Evolutionary conservation across 2,888 invertebrate genomes (phyloP).

Genomic region (Argyresthia albistria): DNA sequence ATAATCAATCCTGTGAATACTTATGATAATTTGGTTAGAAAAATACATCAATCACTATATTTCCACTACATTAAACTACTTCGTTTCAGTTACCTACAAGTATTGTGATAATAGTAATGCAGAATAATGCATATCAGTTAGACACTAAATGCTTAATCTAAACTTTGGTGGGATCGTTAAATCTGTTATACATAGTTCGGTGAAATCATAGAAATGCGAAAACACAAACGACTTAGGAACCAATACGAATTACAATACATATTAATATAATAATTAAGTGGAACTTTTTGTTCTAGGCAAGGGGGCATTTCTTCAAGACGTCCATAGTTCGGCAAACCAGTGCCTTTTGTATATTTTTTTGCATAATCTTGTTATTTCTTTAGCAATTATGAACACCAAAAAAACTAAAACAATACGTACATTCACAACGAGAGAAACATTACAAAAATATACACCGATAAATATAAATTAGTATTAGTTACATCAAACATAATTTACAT

Average conservation of each 20-base stretch:
- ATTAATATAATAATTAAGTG: conserved; percentile 1
- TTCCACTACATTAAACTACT: conserved; percentile 22
- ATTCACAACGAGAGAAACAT: conserved; percentile 42
- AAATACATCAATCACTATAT: conserved; percentile 31
- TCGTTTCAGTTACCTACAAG: conserved; percentile 21
- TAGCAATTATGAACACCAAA: background rate
- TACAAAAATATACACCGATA: conserved; percentile 61
- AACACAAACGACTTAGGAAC: background rate
- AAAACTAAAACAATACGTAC: conserved; percentile 18
- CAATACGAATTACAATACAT: background rate
- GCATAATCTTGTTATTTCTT: background rate
- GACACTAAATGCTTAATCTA: conserved; percentile 60
- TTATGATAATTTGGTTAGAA: conserved; percentile 22
- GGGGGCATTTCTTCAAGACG: conserved; percentile 3
- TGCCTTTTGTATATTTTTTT: conserved; percentile 8
- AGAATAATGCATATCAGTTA: conserved; percentile 24
- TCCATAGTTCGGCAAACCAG: conserved; percentile 10
- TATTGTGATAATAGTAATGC: conserved; percentile 8
- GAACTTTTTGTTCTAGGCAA: conserved; percentile 5
- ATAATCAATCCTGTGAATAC: conserved; percentile 7
- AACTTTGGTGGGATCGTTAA: conserved; percentile 68
- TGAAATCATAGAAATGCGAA: conserved; percentile 18
- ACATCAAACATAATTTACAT: conserved; percentile 54
- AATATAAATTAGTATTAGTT: conserved; percentile 42
- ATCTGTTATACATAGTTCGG: conserved; percentile 53